These are phyloP conservation scores for Gymnosoma rotundatum DNA, from an alignment of 2,888 invertebrate species.

Conservation along the genomic window DNA sequence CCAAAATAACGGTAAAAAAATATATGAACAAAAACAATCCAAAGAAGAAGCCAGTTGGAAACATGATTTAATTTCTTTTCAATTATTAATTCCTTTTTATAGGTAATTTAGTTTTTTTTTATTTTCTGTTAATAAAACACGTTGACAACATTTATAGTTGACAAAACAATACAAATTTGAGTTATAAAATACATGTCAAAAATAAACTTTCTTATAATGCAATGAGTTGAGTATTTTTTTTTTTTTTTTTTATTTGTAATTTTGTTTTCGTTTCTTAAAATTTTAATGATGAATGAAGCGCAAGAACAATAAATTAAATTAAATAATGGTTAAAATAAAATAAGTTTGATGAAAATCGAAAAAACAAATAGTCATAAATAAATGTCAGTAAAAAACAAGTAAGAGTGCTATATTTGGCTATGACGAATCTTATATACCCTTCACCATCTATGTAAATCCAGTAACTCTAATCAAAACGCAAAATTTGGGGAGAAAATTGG, in stretches of 20 bases:
- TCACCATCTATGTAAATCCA: no score
- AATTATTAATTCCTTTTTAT: constrained; percentile 72
- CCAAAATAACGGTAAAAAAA: neutral
- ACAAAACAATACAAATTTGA: constrained; percentile 32
- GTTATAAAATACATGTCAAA: no score
- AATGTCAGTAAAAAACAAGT: no score
- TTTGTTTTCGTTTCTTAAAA: neutral
- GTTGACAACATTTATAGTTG: neutral
- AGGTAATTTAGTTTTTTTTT: constrained; percentile 16
- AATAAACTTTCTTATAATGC: neutral
- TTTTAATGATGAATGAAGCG: neutral
- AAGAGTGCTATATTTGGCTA: no score
- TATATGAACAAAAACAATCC: neutral
- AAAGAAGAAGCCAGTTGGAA: constrained; percentile 57
- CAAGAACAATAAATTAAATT: no score
- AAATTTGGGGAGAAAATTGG: no score
- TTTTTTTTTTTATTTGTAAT: neutral
- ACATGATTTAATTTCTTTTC: constrained; percentile 75
- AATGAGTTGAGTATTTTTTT: neutral
- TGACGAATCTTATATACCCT: no score
- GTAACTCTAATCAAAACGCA: no score
- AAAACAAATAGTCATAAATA: no score
- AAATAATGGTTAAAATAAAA: no score
- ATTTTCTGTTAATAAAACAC: neutral
- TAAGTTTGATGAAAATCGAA: no score